A percentile compares a stretch with the other conserved stretches of the same genome.
These are phyloP conservation scores for Neogobius melanostomus DNA, from an alignment of 2,113 vertebrate genomes.

Conservation along the genomic window DNA sequence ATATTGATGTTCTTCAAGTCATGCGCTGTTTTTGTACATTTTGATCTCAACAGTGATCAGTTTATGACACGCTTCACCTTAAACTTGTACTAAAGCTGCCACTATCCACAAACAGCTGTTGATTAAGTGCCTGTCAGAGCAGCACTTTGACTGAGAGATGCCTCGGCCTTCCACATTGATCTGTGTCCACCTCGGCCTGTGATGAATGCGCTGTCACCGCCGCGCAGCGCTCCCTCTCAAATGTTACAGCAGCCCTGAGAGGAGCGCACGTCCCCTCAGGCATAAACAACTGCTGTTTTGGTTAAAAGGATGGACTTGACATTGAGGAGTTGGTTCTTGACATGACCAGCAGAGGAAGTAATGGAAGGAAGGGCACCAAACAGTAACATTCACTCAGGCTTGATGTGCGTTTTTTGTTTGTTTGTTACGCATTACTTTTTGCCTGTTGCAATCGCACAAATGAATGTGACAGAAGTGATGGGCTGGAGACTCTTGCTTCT, in stretches of 20 bases:
- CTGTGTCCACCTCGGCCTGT: slow-evolving; percentile 63
- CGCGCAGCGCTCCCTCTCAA: slow-evolving; percentile 20
- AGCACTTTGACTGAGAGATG: slow-evolving; percentile 53
- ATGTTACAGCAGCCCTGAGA: slow-evolving; percentile 20
- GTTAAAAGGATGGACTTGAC: neutral
- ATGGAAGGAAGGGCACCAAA: neutral
- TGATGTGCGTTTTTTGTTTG: too few species aligned
- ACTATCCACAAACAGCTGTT: slow-evolving; percentile 55
- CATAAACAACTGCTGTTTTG: neutral
- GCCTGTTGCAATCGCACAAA: too few species aligned
- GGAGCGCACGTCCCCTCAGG: slow-evolving; percentile 1
- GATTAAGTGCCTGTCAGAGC: slow-evolving; percentile 69
- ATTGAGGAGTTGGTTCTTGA: neutral
- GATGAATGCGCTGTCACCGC: slow-evolving; percentile 68
- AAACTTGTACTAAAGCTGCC: slow-evolving; percentile 42
- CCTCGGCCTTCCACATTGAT: slow-evolving; percentile 66
- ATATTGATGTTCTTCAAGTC: neutral
- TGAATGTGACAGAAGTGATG: too few species aligned
- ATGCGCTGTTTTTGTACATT: slow-evolving; percentile 5
- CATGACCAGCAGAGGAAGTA: neutral
- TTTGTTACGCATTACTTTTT: too few species aligned
- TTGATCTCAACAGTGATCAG: slow-evolving; percentile 6
- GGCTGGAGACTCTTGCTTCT: too few species aligned
- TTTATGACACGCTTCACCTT: slow-evolving; percentile 38
- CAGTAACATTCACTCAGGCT: too few species aligned